Percentiles rank a stretch among this genome's conserved stretches.
Conservation (phyloP, 2,797 vertebrate genomes). For the Platalea minor region DNA sequence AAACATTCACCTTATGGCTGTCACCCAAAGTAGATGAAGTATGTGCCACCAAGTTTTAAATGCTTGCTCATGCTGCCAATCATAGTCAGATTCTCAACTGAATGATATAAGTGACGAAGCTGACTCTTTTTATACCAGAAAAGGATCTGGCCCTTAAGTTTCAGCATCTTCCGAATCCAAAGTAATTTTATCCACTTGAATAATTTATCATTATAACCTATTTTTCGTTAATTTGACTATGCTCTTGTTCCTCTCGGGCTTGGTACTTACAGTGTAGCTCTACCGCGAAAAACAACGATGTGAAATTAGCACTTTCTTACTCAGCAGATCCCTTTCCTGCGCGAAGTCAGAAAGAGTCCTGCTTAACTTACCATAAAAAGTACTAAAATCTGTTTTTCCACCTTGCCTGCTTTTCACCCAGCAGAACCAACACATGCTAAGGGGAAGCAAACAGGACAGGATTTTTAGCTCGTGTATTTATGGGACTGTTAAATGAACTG, state of each 20-base stretch:
- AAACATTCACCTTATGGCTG: conserved; percentile 38
- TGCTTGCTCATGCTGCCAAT: conserved; percentile 16
- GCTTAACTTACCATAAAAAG: not conserved
- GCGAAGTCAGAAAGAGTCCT: not conserved
- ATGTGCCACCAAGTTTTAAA: conserved; percentile 13
- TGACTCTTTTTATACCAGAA: not conserved
- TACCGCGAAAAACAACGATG: not conserved
- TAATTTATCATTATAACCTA: conserved; percentile 57
- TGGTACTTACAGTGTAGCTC: not conserved
- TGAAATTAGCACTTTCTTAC: conserved; percentile 53
- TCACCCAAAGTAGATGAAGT: conserved; percentile 37
- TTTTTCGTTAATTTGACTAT: conserved; percentile 55
- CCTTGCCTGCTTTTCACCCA: not conserved
- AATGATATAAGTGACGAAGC: not conserved
- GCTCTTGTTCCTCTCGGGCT: not conserved
- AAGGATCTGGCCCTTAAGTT: not conserved
- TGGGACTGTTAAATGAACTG: fast-evolving
- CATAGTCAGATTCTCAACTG: not conserved
- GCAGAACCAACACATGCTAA: not conserved
- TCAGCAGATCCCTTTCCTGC: conserved; percentile 47
- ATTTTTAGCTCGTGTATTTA: not conserved
- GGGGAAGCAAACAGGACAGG: not conserved
- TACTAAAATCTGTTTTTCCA: not conserved
- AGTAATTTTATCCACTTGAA: conserved; percentile 44
- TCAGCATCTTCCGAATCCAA: not conserved